phyloP scores from a whole-genome alignment of 2,797 vertebrate genomes.

The Zalophus californianus region DNA sequence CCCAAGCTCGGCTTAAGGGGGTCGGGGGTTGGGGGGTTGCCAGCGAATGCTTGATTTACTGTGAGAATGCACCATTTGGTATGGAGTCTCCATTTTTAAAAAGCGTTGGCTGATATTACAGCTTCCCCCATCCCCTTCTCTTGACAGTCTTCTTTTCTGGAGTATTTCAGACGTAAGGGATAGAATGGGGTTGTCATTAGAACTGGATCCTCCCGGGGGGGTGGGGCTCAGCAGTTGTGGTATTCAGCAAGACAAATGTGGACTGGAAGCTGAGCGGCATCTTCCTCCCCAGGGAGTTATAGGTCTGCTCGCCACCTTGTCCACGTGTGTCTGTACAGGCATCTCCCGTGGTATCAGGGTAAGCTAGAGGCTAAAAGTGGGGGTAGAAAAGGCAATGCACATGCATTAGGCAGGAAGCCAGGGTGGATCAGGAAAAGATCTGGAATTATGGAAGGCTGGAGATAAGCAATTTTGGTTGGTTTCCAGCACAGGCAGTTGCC shows the following conservation, averaged over 20 bases:
- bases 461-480: constrained; percentile 67
- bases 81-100: not conserved
- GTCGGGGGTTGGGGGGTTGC: not conserved
- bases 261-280: constrained; percentile 34
- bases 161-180: constrained; percentile 51
- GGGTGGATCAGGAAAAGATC: not conserved
- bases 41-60: constrained; percentile 43
- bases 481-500: constrained; percentile 56
- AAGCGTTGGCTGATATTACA: not conserved
- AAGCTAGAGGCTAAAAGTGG: not conserved
- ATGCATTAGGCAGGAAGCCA: constrained; percentile 64
- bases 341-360: not conserved
- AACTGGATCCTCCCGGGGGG: not conserved
- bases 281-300: constrained; percentile 7
- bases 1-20: not conserved
- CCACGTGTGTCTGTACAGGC: not conserved
- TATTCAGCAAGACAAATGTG: constrained; percentile 16
- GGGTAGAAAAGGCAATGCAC: not conserved
- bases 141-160: constrained; percentile 58
- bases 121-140: not conserved
- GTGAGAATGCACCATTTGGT: constrained; percentile 28
- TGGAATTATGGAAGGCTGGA: constrained; percentile 42
- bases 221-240: not conserved
- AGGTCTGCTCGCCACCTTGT: not conserved
- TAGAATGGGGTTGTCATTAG: not conserved